Evolutionary conservation across 2,113 vertebrate genomes (phyloP).

Genomic region (human): DNA sequence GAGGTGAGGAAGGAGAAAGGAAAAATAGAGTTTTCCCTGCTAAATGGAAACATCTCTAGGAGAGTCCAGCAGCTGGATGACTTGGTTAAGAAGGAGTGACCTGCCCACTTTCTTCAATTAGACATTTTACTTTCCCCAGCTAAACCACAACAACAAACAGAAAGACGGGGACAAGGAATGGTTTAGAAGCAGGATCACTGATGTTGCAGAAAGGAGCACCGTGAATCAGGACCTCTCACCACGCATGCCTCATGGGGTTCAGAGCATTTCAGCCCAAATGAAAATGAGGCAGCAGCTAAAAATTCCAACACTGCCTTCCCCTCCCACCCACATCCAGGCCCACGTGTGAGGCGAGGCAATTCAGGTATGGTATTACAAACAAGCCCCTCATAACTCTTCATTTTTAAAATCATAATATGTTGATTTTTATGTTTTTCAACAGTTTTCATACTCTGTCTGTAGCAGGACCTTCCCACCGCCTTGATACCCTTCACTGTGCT

Average conservation of each 20-base stretch:
- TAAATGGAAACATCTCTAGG: conserved; percentile 70
- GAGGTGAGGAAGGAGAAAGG: background rate
- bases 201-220: background rate
- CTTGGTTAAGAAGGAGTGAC: conserved; percentile 65
- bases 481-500: background rate
- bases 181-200: background rate
- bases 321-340: background rate
- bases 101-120: background rate
- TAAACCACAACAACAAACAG: background rate
- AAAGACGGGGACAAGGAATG: background rate
- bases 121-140: conserved; percentile 68
- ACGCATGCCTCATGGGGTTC: rapidly evolving
- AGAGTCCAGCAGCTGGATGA: conserved; percentile 65
- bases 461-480: background rate
- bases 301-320: background rate
- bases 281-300: background rate
- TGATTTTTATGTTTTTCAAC: background rate
- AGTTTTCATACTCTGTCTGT: background rate
- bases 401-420: background rate
- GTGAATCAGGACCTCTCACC: background rate
- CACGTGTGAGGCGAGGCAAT: rapidly evolving
- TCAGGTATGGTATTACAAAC: background rate
- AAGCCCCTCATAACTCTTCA: background rate
- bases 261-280: background rate
- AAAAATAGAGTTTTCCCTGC: conserved; percentile 69